These are phyloP conservation scores for Dendronephthya gigantea DNA, from an alignment of 64 coral and sea anemone genomes.

Conservation along the genomic window DNA sequence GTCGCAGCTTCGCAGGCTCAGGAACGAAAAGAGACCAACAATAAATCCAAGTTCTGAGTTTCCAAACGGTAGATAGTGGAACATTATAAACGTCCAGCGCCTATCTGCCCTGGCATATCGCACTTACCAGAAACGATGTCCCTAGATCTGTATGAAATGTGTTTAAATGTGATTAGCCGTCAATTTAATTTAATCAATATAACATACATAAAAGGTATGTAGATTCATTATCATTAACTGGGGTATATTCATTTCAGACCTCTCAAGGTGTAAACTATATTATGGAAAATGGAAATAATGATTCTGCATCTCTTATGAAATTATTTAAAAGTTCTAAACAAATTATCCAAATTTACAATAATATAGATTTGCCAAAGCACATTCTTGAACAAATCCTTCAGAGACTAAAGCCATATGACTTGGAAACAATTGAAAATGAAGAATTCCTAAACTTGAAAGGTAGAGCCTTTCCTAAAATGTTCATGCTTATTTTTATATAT, in stretches of 20 bases:
- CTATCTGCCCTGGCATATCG: no score
- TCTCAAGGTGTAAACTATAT: no score
- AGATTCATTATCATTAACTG: not conserved
- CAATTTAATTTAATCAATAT: not conserved
- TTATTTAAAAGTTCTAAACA: not conserved
- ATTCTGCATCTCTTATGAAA: no score
- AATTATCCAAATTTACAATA: not conserved
- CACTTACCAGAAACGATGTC: not conserved
- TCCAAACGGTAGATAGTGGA: no score
- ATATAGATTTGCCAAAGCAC: slow-evolving; percentile 3
- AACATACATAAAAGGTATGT: not conserved
- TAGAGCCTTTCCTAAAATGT: not conserved
- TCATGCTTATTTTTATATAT: not conserved
- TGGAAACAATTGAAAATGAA: not conserved
- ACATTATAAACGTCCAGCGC: no score
- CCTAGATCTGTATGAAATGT: not conserved
- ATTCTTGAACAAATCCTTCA: not conserved
- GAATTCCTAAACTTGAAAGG: not conserved
- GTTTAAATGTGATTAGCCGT: not conserved
- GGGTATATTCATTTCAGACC: not conserved
- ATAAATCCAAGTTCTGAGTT: no score
- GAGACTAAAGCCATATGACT: not conserved
- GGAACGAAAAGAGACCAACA: no score
- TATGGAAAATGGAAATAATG: no score
- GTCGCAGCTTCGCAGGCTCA: no score